Evolutionary conservation across 1,140 invertebrate species (phyloP).

Genomic region (Zaprionus ghesquierei): DNA sequence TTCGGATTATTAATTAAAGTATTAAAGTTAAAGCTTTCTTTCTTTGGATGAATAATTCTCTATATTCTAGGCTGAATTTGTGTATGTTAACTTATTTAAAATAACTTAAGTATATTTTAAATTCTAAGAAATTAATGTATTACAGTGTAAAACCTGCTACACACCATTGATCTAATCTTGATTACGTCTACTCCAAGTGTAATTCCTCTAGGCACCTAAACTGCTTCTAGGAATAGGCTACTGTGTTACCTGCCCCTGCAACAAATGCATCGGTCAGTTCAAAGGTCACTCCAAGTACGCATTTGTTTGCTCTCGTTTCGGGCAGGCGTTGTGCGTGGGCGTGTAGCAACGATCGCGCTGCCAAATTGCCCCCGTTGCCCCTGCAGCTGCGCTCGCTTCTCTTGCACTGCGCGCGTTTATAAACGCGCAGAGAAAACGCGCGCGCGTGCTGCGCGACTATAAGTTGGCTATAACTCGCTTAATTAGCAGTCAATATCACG

Average conservation of each 20-base stretch:
- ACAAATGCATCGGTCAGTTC: background rate
- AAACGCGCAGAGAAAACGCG: slow-evolving; percentile 17
- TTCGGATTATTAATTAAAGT: too few species aligned
- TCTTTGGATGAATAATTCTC: too few species aligned
- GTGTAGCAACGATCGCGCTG: background rate
- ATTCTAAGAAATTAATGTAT: too few species aligned
- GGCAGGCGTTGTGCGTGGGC: background rate
- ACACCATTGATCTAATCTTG: too few species aligned
- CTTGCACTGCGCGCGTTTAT: slow-evolving; percentile 5
- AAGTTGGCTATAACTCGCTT: slow-evolving; percentile 67
- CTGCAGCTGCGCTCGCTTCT: slow-evolving; percentile 1
- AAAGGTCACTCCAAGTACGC: slow-evolving; percentile 2
- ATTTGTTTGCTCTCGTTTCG: background rate
- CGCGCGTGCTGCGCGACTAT: slow-evolving; percentile 52
- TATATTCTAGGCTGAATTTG: too few species aligned
- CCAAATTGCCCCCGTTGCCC: too few species aligned
- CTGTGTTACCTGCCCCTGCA: slow-evolving; percentile 6
- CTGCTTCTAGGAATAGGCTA: slow-evolving; percentile 52
- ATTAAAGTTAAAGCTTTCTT: too few species aligned
- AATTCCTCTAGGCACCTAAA: background rate
- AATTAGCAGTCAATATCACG: slow-evolving; percentile 80
- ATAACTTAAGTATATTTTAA: too few species aligned
- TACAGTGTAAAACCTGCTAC: too few species aligned
- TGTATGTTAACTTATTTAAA: too few species aligned
- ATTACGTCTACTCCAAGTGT: background rate